A percentile compares a stretch with the other conserved stretches of the same genome.
phyloP scores from a whole-genome alignment of 2,113 vertebrate species.

The Alces alces region DNA sequence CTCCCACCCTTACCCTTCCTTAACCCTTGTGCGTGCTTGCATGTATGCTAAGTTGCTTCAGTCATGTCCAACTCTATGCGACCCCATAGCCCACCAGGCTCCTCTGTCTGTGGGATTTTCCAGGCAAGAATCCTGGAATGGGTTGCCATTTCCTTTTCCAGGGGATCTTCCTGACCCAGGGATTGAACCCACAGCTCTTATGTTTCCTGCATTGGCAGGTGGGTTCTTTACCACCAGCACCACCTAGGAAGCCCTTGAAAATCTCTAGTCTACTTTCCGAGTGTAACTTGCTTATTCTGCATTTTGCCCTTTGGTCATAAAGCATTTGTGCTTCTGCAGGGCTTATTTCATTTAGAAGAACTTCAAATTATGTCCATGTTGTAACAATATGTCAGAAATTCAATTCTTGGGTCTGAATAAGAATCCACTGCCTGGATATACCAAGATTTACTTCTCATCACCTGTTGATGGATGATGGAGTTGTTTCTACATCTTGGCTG shows the following conservation, averaged over 20 bases:
- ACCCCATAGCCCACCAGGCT: too few relatives aligned
- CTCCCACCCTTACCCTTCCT: fast-evolving
- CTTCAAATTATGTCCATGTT: neutral
- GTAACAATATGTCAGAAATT: neutral
- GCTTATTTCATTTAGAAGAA: neutral
- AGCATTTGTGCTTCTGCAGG: neutral
- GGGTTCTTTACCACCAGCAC: too few relatives aligned
- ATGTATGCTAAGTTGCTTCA: too few relatives aligned
- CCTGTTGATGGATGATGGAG: too few relatives aligned
- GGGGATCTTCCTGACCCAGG: too few relatives aligned
- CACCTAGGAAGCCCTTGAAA: neutral
- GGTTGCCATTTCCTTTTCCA: too few relatives aligned
- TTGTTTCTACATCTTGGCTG: neutral
- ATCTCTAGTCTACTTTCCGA: neutral
- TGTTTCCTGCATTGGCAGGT: too few relatives aligned
- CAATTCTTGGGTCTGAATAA: neutral
- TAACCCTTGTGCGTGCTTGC: too few relatives aligned
- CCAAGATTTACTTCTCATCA: neutral
- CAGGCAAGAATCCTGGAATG: too few relatives aligned
- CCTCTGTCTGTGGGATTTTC: too few relatives aligned
- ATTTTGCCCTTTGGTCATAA: neutral
- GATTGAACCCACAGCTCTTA: too few relatives aligned
- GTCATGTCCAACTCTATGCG: too few relatives aligned
- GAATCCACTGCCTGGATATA: neutral
- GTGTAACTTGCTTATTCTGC: neutral